A percentile compares a stretch with the other conserved stretches of the same genome.
Evolutionary conservation across 2,888 invertebrate species (phyloP).

Genomic region (Macaria notata): DNA sequence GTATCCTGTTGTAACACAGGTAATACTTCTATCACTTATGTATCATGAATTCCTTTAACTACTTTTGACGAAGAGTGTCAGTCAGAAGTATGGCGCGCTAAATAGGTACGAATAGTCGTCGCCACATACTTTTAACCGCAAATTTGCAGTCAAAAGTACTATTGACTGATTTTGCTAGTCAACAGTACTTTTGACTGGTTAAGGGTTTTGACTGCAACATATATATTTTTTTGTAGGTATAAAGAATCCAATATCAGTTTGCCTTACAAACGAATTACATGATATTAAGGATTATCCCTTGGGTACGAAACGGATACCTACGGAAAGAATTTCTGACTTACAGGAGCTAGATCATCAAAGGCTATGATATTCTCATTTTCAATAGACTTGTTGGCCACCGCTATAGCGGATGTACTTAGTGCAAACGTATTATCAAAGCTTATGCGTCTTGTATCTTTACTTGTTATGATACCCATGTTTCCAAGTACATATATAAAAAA

Average conservation of each 20-base stretch:
- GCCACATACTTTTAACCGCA: background rate
- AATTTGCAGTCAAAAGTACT: too few species aligned
- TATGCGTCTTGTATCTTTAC: conserved; percentile 65
- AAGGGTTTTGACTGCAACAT: too few species aligned
- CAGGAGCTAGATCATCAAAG: conserved; percentile 49
- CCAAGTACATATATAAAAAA: conserved; percentile 5
- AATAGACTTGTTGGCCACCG: conserved; percentile 52
- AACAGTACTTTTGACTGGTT: too few species aligned
- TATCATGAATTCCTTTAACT: background rate
- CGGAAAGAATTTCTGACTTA: conserved; percentile 35
- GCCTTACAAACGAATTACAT: too few species aligned
- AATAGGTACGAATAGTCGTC: background rate
- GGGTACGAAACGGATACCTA: too few species aligned
- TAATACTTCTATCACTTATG: too few species aligned
- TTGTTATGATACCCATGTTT: conserved; percentile 59
- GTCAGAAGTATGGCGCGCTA: background rate
- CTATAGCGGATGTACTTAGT: conserved; percentile 48
- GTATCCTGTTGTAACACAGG: conserved; percentile 42
- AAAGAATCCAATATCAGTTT: too few species aligned
- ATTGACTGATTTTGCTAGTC: too few species aligned
- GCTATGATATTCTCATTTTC: conserved; percentile 50
- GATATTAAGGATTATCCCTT: too few species aligned
- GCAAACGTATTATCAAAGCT: conserved; percentile 70
- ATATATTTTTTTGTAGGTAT: too few species aligned
- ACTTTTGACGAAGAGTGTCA: background rate